Percentiles rank a stretch among this genome's conserved stretches.
These are phyloP conservation scores for Himalopsyche japonica DNA, from an alignment of 2,888 invertebrate genomes.

Conservation along the genomic window DNA sequence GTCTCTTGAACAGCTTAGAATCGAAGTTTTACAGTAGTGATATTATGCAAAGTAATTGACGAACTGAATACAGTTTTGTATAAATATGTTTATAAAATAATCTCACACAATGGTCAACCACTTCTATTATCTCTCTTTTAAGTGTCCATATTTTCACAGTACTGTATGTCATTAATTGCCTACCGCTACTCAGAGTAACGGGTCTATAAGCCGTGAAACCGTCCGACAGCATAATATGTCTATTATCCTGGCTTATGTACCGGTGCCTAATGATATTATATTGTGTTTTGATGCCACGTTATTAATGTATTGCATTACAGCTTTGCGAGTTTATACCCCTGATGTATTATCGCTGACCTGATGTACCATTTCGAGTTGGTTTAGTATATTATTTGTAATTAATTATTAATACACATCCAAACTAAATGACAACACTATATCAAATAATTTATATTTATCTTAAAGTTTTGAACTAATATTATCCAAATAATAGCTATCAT, in stretches of 20 bases:
- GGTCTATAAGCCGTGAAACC: background rate
- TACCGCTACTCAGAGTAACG: background rate
- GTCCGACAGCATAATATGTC: slow-evolving; percentile 21
- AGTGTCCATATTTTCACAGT: background rate
- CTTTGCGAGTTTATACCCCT: slow-evolving; percentile 29
- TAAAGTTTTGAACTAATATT: no score
- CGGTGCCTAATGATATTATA: slow-evolving; percentile 33
- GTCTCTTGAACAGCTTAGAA: no score
- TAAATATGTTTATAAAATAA: no score
- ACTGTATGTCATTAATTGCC: background rate
- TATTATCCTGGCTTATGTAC: slow-evolving; percentile 26
- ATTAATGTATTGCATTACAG: slow-evolving; percentile 34
- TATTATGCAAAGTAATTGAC: no score
- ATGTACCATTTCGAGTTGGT: background rate
- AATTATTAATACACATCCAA: background rate
- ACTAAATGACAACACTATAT: no score
- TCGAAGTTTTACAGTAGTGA: no score
- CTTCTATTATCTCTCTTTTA: background rate
- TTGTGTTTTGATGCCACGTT: slow-evolving; percentile 33
- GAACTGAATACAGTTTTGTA: no score
- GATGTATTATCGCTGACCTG: slow-evolving; percentile 22
- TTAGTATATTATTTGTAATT: background rate
- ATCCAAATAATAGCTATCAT: no score
- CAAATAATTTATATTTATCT: no score
- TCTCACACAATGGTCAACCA: background rate